phyloP scores from a whole-genome alignment of 2,113 vertebrate genomes.

The Strix uralensis region DNA sequence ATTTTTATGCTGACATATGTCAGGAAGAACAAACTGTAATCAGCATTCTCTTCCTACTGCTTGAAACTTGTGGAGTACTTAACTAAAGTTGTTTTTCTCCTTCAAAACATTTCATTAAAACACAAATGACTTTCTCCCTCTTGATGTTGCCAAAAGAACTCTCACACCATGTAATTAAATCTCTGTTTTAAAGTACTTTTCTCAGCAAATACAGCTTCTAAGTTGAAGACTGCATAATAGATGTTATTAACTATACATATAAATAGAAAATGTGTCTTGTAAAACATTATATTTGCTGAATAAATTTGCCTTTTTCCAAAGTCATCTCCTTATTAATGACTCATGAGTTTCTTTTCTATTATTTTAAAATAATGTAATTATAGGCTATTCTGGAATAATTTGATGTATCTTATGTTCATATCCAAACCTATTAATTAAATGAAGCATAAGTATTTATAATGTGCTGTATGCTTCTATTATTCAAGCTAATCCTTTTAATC shows the following conservation, averaged over 20 bases:
- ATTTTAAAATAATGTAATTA: constrained; percentile 75
- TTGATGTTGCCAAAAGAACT: constrained; percentile 61
- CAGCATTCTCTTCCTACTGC: background rate
- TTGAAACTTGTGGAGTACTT: constrained; percentile 50
- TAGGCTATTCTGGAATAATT: constrained; percentile 67
- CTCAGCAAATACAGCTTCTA: constrained; percentile 64
- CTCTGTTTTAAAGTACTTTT: constrained; percentile 69
- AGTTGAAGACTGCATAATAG: constrained; percentile 67
- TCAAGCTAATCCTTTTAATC: constrained; percentile 78
- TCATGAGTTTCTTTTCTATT: constrained; percentile 71
- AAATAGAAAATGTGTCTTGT: constrained; percentile 72
- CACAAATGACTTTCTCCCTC: constrained; percentile 56
- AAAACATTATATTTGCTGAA: constrained; percentile 63
- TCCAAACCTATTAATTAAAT: constrained; percentile 76
- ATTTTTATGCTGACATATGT: constrained; percentile 25
- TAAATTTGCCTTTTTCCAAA: constrained; percentile 69
- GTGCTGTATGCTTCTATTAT: constrained; percentile 63
- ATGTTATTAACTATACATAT: constrained; percentile 67
- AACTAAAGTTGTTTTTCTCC: constrained; percentile 64
- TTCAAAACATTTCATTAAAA: constrained; percentile 70
- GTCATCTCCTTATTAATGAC: constrained; percentile 68
- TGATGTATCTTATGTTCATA: constrained; percentile 72
- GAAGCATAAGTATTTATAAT: constrained; percentile 70
- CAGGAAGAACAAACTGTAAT: constrained; percentile 26
- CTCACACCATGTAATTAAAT: constrained; percentile 67